These are phyloP conservation scores for Chlorodrepanis virens DNA, from an alignment of 2,113 vertebrate species.

Conservation along the genomic window DNA sequence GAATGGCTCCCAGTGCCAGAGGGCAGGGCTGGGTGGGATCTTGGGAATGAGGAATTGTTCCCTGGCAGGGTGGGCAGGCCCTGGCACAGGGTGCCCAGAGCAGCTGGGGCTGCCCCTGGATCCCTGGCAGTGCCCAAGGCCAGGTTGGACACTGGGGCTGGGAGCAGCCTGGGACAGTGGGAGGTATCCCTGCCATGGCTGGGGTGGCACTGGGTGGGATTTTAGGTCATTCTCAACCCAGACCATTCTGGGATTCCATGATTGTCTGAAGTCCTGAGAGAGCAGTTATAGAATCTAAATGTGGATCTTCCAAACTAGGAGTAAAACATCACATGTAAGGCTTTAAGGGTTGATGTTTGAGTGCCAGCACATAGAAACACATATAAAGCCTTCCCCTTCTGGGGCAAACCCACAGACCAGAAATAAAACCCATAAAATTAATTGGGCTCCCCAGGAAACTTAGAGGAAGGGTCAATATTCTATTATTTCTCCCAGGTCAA, in stretches of 20 bases:
- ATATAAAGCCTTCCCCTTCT: background rate
- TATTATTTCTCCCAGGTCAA: background rate
- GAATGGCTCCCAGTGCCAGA: background rate
- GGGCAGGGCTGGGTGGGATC: background rate
- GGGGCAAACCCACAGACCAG: background rate
- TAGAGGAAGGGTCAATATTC: background rate
- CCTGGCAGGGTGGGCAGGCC: background rate
- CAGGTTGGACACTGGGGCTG: background rate
- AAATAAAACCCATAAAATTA: background rate
- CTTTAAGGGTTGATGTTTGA: background rate
- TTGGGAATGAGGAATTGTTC: background rate
- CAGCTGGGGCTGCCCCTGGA: background rate
- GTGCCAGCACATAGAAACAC: background rate
- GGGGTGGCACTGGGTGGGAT: accelerated
- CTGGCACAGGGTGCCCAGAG: background rate
- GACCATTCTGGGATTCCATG: background rate
- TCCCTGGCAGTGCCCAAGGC: background rate
- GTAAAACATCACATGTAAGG: background rate
- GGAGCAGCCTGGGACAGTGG: background rate
- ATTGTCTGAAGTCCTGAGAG: background rate
- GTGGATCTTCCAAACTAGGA: background rate
- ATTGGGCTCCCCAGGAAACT: background rate
- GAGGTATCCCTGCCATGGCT: background rate
- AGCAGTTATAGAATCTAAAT: background rate
- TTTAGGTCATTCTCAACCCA: accelerated